Base-by-base conservation (phyloP, 92 coral and sea anemone genomes). In the Ricordea florida region DNA sequence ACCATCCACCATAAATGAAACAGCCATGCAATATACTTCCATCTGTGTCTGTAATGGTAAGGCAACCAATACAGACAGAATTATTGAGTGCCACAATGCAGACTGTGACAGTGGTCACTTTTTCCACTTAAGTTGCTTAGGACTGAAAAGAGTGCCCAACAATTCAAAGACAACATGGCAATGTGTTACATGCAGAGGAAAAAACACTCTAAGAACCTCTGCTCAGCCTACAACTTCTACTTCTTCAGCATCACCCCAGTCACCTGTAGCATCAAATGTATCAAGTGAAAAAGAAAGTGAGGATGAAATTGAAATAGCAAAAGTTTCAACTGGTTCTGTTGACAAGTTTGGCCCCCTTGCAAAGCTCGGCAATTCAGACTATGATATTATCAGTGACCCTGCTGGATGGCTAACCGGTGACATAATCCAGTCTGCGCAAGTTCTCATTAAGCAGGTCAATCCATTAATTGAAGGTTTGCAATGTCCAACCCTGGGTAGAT, bases 1-100 rank as follows among this genome's bases (percentile, higher is more conserved):
- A n/a, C n/a, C n/a, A n/a, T n/a, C 58, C 47, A 25, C 22, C 43
- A 41, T 47, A 41, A 66, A 66, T 59, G 58, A 46, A 47, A 64
- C 46, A 5, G 77, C 77, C 27, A 56, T 72, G 69, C 40, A 29
- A 16, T 16, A 13, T 10, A 38, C 18, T 13, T 56, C 69, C 10
- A 56, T 57, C 27, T 72, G 79, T 57, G 24, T 72, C 37, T 79
- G 79, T 44, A 45, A 69, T 11, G 38, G 14, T n/a, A 57, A 57
- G 52, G 46, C 85, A 4, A 22, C 52, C 16, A 6, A 38, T 14
- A 17, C 31, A 25, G 79, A 42, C 58, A 69, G 29, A 45, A 42
- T 79, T 10, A 10, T 79, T n/a, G 52, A 69, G 70, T 79, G 85
- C 51, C 85, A 57, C 46, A 69, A 31, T 38, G 36, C 2, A 22